Evolutionary conservation across 2,797 vertebrate genomes (phyloP).

Genomic region (Chloroceryle inda): DNA sequence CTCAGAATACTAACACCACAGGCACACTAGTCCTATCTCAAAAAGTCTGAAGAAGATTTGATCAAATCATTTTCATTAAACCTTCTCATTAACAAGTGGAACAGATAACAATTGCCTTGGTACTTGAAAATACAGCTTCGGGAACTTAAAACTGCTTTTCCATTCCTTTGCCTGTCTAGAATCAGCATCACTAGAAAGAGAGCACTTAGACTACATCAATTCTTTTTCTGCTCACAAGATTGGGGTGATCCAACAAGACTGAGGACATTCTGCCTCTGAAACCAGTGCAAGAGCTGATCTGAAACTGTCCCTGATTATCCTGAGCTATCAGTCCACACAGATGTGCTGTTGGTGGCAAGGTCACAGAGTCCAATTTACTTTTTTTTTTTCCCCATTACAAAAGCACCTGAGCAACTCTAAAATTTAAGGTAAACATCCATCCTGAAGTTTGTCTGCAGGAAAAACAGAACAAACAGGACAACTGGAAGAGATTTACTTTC

Average conservation of each 20-base stretch:
- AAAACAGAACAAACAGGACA: neutral
- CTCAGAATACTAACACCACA: neutral
- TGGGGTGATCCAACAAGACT: neutral
- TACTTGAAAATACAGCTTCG: neutral
- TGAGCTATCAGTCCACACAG: neutral
- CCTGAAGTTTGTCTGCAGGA: neutral
- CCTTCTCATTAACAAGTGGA: neutral
- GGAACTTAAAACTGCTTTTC: neutral
- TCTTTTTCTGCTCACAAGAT: neutral
- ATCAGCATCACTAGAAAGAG: accelerated
- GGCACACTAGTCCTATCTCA: neutral
- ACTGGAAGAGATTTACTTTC: neutral
- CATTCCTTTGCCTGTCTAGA: neutral
- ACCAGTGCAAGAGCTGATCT: neutral
- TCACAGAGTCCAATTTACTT: neutral
- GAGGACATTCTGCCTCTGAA: neutral
- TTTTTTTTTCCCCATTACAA: neutral
- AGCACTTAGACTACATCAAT: neutral
- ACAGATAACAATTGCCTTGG: neutral
- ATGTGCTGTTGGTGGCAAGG: neutral
- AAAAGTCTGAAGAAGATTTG: neutral
- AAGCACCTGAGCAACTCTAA: neutral
- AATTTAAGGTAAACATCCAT: neutral
- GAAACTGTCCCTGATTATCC: neutral
- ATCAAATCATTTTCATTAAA: neutral